Evolutionary conservation across 2,888 invertebrate species (phyloP).

Genomic region (Colletes collaris): DNA sequence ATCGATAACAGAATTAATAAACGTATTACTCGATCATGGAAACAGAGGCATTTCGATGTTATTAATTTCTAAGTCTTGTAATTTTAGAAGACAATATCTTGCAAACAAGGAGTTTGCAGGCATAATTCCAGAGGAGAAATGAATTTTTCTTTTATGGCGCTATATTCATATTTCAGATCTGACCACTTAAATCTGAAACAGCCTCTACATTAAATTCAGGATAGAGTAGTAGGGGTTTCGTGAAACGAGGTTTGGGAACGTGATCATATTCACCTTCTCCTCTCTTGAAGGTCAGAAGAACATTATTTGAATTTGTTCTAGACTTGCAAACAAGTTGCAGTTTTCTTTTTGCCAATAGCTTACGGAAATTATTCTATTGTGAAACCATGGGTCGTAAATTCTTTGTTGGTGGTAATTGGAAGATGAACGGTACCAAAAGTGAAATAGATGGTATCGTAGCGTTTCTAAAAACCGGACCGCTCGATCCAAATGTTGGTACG

Average conservation of each 20-base stretch:
- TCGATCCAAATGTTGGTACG: constrained; percentile 92
- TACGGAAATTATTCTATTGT: background rate
- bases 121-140: too few relatives aligned
- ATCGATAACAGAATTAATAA: too few relatives aligned
- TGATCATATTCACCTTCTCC: constrained; percentile 60
- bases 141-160: too few relatives aligned
- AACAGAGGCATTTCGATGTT: too few relatives aligned
- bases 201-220: too few relatives aligned
- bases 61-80: too few relatives aligned
- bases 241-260: constrained; percentile 33
- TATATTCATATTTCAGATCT: too few relatives aligned
- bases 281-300: constrained; percentile 65
- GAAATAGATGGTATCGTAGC: constrained; percentile 92
- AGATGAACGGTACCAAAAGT: constrained; percentile 98
- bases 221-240: constrained; percentile 40
- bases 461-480: constrained; percentile 89
- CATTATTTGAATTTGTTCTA: constrained; percentile 35
- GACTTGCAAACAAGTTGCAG: constrained; percentile 15
- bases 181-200: too few relatives aligned
- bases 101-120: too few relatives aligned
- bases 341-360: background rate
- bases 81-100: too few relatives aligned
- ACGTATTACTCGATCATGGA: too few relatives aligned
- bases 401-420: constrained; percentile 99
- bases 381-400: constrained; percentile 91